Evolutionary conservation across 2,113 vertebrate genomes (phyloP).

Genomic region (Sisor rabdophorus): DNA sequence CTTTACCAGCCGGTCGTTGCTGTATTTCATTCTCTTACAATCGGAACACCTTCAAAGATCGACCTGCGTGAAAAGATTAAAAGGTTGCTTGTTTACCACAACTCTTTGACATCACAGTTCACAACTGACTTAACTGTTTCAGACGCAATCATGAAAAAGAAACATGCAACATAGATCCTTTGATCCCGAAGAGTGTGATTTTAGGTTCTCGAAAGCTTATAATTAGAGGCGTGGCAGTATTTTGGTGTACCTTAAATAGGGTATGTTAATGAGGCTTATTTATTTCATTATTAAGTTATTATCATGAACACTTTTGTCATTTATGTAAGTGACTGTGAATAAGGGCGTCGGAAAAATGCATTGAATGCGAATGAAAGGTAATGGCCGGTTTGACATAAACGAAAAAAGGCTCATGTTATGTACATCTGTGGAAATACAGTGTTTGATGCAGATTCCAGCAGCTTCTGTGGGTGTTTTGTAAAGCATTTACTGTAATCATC

Average conservation of each 20-base stretch:
- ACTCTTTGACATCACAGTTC: not conserved
- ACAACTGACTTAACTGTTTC: not conserved
- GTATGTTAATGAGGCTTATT: not conserved
- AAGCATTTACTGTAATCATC: not conserved
- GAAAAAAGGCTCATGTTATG: too few relatives aligned
- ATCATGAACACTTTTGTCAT: not conserved
- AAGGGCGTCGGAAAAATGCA: not conserved
- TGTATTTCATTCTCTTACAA: not conserved
- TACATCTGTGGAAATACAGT: too few relatives aligned
- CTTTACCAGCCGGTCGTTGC: not conserved
- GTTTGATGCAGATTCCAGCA: not conserved
- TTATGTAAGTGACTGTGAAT: not conserved
- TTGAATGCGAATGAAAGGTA: not conserved
- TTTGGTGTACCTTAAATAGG: not conserved
- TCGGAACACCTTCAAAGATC: slow-evolving; percentile 31
- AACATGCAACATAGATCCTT: not conserved
- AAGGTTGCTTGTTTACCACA: slow-evolving; percentile 12
- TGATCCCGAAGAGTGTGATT: not conserved
- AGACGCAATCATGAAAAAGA: not conserved
- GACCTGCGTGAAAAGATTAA: slow-evolving; percentile 6
- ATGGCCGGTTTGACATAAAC: not conserved
- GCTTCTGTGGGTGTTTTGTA: not conserved
- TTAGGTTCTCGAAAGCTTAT: not conserved
- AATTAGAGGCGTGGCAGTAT: not conserved
- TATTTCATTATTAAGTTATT: not conserved